Percentiles rank a stretch among this genome's conserved stretches.
These are phyloP conservation scores for Dryomyza anilis DNA, from an alignment of 2,888 invertebrate genomes.

Conservation along the genomic window DNA sequence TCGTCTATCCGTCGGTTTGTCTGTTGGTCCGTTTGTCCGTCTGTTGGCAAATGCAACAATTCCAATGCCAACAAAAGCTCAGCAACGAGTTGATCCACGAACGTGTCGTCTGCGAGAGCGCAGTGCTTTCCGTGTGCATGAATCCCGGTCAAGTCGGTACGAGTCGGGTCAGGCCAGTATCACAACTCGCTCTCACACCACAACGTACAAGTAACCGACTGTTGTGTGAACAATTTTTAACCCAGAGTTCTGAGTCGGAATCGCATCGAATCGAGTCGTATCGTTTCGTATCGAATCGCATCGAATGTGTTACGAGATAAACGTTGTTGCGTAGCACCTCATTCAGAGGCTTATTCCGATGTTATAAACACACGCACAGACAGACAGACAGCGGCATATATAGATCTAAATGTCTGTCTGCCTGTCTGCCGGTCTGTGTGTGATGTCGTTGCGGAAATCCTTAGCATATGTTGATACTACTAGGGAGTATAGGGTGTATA, in stretches of 20 bases:
- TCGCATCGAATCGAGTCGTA: no score
- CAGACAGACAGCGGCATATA: not conserved
- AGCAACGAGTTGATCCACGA: constrained; percentile 53
- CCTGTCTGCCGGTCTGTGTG: not conserved
- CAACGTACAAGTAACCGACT: not conserved
- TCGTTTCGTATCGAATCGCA: no score
- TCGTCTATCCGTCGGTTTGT: not conserved
- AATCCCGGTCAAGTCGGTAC: constrained; percentile 14
- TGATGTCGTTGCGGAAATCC: constrained; percentile 18
- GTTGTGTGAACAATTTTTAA: constrained; percentile 9
- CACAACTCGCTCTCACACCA: constrained; percentile 39
- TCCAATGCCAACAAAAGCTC: constrained; percentile 21
- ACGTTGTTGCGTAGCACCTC: constrained; percentile 39
- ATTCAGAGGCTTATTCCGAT: constrained; percentile 37
- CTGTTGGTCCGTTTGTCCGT: not conserved
- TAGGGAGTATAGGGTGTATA: not conserved
- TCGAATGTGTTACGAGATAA: constrained; percentile 30
- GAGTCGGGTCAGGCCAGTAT: no score
- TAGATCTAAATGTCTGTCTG: not conserved
- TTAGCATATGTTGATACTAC: constrained; percentile 1
- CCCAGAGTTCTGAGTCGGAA: constrained; percentile 18
- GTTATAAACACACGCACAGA: constrained; percentile 19
- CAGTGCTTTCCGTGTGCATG: constrained; percentile 47
- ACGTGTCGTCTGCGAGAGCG: constrained; percentile 54
- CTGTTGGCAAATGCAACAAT: not conserved